Base-by-base conservation (phyloP, 1,140 invertebrate genomes). In the Brachionus angularis region DNA sequence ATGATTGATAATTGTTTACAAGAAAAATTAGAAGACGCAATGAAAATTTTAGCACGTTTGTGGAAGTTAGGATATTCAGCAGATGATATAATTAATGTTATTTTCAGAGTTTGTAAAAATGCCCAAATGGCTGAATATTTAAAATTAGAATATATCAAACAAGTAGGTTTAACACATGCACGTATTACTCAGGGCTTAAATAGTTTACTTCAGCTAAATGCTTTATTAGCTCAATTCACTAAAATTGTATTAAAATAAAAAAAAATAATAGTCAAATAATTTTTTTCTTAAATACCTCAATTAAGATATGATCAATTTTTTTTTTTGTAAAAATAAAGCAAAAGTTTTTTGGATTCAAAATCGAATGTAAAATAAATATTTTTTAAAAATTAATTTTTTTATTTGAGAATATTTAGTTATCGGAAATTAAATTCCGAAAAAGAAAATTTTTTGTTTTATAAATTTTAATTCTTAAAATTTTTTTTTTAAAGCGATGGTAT, bases 51-150 rank as follows among this genome's bases (percentile, higher is more conserved):
- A 76, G 84, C 87, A 12, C 88, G 93, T 79, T 83, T 98, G 21
- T 95, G 91, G 88, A 88, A 87, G 77, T 83, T 96, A 62, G 95
- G 95, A 1, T 98, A 98, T 82, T 92, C 93, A 1, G 85, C 92
- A 1, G 93, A 98, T 81, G 95, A 98, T 84, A 91, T 98, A 46
- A 91, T 98, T 73, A 87, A 87, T 64, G 98, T 94, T 80, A 88
- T 97, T 52, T 96, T 96, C 79, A 86, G 90, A 75, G 92, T 97
- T 10, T 88, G 88, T 78, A 97, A 97, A 83, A 89, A 87, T 76
- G 52, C 73, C 49, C 61, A 86, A 49, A 86, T 91, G 72, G 82
- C 86, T 44, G 91, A 95, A 80, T 83, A 84, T 58, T 75, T 91
- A 14, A 93, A 91, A 80, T 83, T 97, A 67, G 87, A 89, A 77